Base-by-base conservation (phyloP, 2,888 invertebrate species). In the Shargacucullia verbasci region DNA sequence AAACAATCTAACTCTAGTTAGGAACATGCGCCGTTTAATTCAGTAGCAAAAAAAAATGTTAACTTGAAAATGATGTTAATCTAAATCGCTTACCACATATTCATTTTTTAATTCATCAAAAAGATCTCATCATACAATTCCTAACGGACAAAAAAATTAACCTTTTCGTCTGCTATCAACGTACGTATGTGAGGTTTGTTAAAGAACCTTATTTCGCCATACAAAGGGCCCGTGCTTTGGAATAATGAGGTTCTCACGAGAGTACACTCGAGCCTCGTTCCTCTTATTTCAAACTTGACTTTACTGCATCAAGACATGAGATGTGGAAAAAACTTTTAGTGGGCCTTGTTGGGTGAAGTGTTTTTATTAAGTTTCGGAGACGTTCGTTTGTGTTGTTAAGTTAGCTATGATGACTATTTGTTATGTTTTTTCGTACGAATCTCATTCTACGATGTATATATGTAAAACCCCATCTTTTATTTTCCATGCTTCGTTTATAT, bases 181-280 rank as follows among this genome's bases (percentile, higher is more conserved):
- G 20, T 79, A 81, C 76, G 81, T 85, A 84, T 91, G 90, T 91
- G 90, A 86, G 90, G 86, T 90, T 89, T 87, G 86, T 89, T 90
- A 92, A 92, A 89, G 88, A 92, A 91, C 90, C 92, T 92, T 92
- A 91, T 92, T 92, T 91, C 83, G 85, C 82, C 81, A 85, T 86
- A 91, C 92, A 92, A 92, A 91, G 90, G 86, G 84, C 80, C 78
- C 91, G 92, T 92, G 92, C 90, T 86, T 86, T 87, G 84, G 90
- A 92, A 92, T 92, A 92, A 92, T 92, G 92, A 92, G 92, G 86
- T 88, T 87, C 85, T 85, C 83, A 76, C 78, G 76, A 80, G 86
- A 83, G 87, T 72, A 82, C 80, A 82, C 89, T 91, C 80, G 70
- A 86, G 86, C 73, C 75, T 62, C 75, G 80, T 84, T 84, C 87